Base-by-base conservation (phyloP, 1,140 invertebrate genomes). In the Cydia strobilella region DNA sequence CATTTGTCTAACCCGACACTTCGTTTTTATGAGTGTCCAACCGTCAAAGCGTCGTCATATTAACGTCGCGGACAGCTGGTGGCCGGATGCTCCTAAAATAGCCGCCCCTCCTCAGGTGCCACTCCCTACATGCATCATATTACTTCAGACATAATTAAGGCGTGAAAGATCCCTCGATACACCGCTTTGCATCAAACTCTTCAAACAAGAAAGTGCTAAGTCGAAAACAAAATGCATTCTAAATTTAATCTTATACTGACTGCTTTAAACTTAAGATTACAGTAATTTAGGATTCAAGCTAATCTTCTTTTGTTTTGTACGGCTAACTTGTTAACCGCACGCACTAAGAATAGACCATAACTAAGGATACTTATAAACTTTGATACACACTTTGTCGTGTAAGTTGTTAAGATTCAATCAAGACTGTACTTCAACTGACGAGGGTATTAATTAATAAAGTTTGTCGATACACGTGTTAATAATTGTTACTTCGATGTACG, bases 71-170 rank as follows among this genome's bases (percentile, higher is more conserved):
- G 87, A 86, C 89, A 90, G 89, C 89, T 90, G 87, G 80, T 59
- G 79, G 77, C 78, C 86, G 88, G 89, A 91, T 88, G 84, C 80
- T 79, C 82, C 79, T 81, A 82, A 86, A 89, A 91, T 90, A 90
- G 83, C 84, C 80, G 79, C 76, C 76, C 63, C 59, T 75, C 15
- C 54, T 39, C 78, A 82, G 80, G 80, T 87, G 86, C 77, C 77
- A 76, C 81, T 82, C 75, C 74, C 48, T 75, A 78, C 83, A 84
- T 86, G 83, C 81, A 88, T 88, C 85, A 87, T 88, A 85, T 82
- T 84, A 85, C 82, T 84, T 87, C 77, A 81, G 72, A 81, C 79
- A 76, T 83, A 85, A 85, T 87, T 86, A 86, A 83, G 77, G 81
- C 79, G 79, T 80, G 77, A 82, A 80, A 76, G 77, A 81, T 81